Evolutionary conservation across 2,888 invertebrate genomes (phyloP), one percentile per base, ranked within the genome.

Genomic region (Bombylius discolor): DNA sequence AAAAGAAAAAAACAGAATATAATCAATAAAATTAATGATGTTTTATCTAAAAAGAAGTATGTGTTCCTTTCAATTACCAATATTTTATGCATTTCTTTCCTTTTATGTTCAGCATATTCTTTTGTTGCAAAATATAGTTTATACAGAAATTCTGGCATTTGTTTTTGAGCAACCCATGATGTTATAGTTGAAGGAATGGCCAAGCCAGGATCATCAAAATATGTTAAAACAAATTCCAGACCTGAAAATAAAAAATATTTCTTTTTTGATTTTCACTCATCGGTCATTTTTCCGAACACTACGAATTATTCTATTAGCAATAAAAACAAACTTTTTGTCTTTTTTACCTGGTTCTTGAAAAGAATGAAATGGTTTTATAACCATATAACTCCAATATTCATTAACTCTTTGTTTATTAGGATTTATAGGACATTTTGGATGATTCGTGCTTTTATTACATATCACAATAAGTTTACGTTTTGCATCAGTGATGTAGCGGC

Each of bases 371-470:
- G 89, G 87, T 70, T 81, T 84, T 54, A 92, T 86, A 1, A 91
- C 87, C 85, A 90, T 89, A 63, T 85, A 83, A 46, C 90, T 91
- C 87, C 89, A 89, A 65, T 91, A 92, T 59, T 89, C 84, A 4
- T 78, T 77, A 0, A 90, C 88, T 53, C 92, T 78, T 58, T 84
- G 83, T 55, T 84, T 85, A 56, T 83, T 80, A 12, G 80, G 77
- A 49, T 80, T 78, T 52, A 78, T 77, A 0, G 91, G 90, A 60
- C 81, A 84, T 5, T 76, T 70, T 0, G 84, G 84, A 71, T 90
- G 89, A 44, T 78, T 75, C 32, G 87, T 84, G 23, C 82, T 82
- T 62, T 81, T 80, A 62, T 82, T 89, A 51, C 86, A 76, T 53
- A 87, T 79, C 45, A 84, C 75, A 57, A 85, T 79, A 3, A 80